Base-by-base conservation (phyloP, 2,797 vertebrate species). In the Luscinia luscinia region DNA sequence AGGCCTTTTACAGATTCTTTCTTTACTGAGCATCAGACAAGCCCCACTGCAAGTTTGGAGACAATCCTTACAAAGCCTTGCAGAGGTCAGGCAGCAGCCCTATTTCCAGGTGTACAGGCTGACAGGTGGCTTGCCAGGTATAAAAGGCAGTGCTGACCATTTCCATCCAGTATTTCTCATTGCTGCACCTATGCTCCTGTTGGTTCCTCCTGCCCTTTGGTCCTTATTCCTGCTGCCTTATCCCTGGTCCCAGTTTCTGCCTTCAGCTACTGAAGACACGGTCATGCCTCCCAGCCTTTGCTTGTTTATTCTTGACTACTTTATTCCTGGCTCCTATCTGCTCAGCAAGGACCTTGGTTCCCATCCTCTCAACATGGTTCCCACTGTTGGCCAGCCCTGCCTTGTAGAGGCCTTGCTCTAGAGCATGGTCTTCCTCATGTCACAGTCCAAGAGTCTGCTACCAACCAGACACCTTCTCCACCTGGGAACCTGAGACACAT, bases 381-480 rank as follows among this genome's bases (percentile, higher is more conserved):
- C 52, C 68, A 27, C 41, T 38, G 3, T 3, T 75, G 69, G n/a
- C n/a, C 12, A 61, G 32, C 11, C 57, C 28, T 67, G 34, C 28
- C 46, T 68, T 72, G 30, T 19, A 67, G 17, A 70, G 4, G 3
- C 14, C 26, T 72, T 84, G 14, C 63, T 75, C n/a, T 51, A 72
- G 27, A 68, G 23, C 45, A 20, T 41, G 15, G 7, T 49, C 32
- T 74, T 85, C 38, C 19, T 78, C 20, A 0, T 16, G 16, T 43
- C n/a, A 24, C 8, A 2, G 4, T 54, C n/a, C 38, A 32, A 67
- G 64, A 12, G 32, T 59, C 52, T 58, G 24, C 45, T 5, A 4
- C 34, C 0, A 0, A 9, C 17, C 46, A 72, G 30, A 78, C 0
- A 1, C 18, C 26, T 81, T 64, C 32, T 72, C 18, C 12, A 9